A percentile compares a stretch with the other conserved stretches of the same genome.
Conservation (phyloP, 2,113 vertebrate genomes). For the Crotophaga sulcirostris region DNA sequence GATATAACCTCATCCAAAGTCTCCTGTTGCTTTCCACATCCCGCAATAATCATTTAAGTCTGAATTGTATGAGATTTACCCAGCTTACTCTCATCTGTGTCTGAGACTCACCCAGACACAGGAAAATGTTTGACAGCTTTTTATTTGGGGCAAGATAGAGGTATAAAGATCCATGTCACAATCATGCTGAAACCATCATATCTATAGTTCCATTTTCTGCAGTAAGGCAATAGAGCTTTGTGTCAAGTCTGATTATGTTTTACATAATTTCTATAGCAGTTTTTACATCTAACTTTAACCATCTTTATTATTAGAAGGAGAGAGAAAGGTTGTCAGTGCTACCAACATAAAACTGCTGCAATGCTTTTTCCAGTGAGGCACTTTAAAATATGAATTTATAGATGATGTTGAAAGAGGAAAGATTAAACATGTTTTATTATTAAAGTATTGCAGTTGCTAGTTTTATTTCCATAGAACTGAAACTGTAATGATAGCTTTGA, state of each 20-base stretch:
- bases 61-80: background rate
- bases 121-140: constrained; percentile 14
- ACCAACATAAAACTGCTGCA: background rate
- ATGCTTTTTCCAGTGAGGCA: background rate
- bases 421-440: background rate
- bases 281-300: background rate
- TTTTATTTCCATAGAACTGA: background rate
- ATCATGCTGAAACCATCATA: constrained; percentile 4
- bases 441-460: background rate
- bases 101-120: background rate
- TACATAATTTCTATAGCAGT: background rate
- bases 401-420: background rate
- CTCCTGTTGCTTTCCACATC: constrained; percentile 54
- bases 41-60: constrained; percentile 38
- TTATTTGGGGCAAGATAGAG: background rate
- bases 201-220: constrained; percentile 13
- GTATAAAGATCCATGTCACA: background rate
- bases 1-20: constrained; percentile 50
- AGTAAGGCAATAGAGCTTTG: background rate
- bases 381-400: background rate
- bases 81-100: constrained; percentile 23
- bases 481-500: background rate
- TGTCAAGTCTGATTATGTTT: constrained; percentile 26
- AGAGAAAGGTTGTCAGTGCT: background rate
- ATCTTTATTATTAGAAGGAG: background rate